phyloP scores from a whole-genome alignment of 2,888 invertebrate species.

The Netelia virgata region DNA sequence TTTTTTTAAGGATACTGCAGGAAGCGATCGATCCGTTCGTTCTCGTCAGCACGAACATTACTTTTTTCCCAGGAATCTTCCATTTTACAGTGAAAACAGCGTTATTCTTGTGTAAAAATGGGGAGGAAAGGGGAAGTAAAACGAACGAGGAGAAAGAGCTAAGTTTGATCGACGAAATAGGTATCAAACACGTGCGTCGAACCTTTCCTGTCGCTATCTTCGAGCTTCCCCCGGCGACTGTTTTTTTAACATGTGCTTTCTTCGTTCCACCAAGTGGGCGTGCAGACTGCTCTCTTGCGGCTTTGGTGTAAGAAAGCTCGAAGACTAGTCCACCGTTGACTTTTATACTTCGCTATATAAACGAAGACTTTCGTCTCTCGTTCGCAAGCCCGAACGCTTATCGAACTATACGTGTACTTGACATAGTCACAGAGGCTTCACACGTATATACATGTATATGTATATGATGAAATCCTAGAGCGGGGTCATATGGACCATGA shows the following conservation, averaged over 20 bases:
- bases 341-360: background rate
- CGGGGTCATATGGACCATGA: too few species aligned
- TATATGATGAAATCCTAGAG: background rate
- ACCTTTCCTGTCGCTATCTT: conserved; percentile 9
- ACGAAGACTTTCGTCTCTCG: conserved; percentile 15
- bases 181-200: conserved; percentile 20
- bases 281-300: background rate
- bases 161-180: conserved; percentile 20
- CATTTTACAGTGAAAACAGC: conserved; percentile 33
- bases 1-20: conserved; percentile 28
- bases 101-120: conserved; percentile 31
- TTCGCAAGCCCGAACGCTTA: background rate
- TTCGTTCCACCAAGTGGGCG: background rate
- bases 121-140: background rate
- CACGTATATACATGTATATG: background rate
- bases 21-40: conserved; percentile 59
- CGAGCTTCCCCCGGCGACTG: background rate
- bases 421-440: background rate
- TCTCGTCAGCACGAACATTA: conserved; percentile 35
- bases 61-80: conserved; percentile 25
- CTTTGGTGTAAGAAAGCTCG: background rate
- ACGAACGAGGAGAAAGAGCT: background rate
- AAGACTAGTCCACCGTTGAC: background rate
- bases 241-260: conserved; percentile 10
- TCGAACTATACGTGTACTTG: conserved; percentile 26